These are phyloP conservation scores for Myocastor coypus DNA, from an alignment of 2,113 vertebrate genomes.

Conservation along the genomic window DNA sequence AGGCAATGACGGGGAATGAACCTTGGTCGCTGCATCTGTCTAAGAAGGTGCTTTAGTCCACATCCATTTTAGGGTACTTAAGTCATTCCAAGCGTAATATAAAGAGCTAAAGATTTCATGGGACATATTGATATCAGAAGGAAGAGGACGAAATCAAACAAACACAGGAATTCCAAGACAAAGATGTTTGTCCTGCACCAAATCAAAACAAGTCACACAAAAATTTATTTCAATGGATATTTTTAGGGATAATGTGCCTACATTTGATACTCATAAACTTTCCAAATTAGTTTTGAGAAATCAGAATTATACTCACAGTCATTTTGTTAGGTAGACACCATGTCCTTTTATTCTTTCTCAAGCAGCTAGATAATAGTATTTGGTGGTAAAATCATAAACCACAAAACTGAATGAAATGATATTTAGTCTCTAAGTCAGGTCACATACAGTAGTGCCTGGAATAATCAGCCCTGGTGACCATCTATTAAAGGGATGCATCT, in stretches of 20 bases:
- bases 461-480: not conserved
- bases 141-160: not conserved
- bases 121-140: not conserved
- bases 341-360: not conserved
- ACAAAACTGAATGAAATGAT: slow-evolving; percentile 25
- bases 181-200: not conserved
- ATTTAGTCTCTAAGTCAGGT: not conserved
- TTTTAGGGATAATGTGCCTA: not conserved
- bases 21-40: too few species aligned
- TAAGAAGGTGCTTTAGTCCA: too few species aligned
- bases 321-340: not conserved
- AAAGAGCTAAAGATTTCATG: not conserved
- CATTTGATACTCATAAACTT: not conserved
- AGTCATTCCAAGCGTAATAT: not conserved
- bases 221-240: not conserved
- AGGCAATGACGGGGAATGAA: too few species aligned
- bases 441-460: not conserved
- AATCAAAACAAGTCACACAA: not conserved
- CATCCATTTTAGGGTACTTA: not conserved
- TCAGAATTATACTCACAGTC: not conserved
- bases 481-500: slow-evolving; percentile 10
- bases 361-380: slow-evolving; percentile 6
- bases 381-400: slow-evolving; percentile 32
- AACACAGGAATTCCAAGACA: not conserved
- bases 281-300: slow-evolving; percentile 24